Conservation (phyloP, 2,797 vertebrate species). For the Rousettus madagascariensis region DNA sequence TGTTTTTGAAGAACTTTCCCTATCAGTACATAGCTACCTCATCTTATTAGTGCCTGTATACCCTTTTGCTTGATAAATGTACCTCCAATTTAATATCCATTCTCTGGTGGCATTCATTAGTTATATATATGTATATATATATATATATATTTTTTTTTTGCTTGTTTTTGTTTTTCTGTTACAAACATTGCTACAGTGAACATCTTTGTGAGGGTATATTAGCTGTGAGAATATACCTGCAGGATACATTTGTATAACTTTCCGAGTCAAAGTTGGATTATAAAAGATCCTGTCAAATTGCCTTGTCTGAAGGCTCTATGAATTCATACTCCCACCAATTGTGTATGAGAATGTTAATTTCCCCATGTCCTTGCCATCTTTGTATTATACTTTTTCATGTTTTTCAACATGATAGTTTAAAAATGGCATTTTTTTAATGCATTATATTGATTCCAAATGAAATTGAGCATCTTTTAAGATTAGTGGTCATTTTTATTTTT, state of each 20-base stretch:
- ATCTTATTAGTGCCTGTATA: neutral
- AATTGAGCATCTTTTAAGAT: neutral
- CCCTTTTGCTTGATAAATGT: neutral
- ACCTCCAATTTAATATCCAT: neutral
- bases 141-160: neutral
- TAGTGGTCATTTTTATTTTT: neutral
- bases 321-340: neutral
- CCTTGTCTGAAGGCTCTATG: neutral
- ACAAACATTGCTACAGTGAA: neutral
- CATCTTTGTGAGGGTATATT: neutral
- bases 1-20: neutral
- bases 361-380: neutral
- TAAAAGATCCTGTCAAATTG: conserved; percentile 4
- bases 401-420: neutral
- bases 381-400: neutral
- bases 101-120: neutral
- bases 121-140: neutral
- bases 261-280: neutral
- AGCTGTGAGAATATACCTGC: neutral
- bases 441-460: neutral
- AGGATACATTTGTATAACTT: neutral
- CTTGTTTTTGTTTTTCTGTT: conserved; percentile 11
- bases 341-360: neutral
- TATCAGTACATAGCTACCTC: neutral
- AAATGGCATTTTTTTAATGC: neutral